Percentiles rank a stretch among this genome's conserved stretches.
phyloP scores from a whole-genome alignment of 2,888 invertebrate genomes.

The Drosophila infuscata region DNA sequence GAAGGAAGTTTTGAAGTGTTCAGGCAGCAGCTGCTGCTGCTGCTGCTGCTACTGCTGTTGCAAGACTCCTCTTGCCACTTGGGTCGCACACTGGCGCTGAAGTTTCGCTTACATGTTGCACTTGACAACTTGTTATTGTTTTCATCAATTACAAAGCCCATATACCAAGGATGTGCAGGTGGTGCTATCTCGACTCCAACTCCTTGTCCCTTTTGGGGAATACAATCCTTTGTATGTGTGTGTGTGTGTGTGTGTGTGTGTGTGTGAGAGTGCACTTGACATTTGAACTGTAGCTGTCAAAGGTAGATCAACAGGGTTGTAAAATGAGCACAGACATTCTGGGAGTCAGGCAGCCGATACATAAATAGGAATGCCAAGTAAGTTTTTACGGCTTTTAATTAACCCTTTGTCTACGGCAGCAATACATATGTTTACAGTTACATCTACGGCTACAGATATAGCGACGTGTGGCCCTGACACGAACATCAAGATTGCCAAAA shows the following conservation, averaged over 20 bases:
- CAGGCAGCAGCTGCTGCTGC: conserved; percentile 1
- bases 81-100: conserved; percentile 41
- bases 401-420: conserved; percentile 67
- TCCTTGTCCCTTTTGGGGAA: conserved; percentile 4
- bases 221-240: not conserved
- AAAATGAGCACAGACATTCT: conserved; percentile 36
- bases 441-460: conserved; percentile 7
- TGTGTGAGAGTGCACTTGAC: conserved; percentile 68
- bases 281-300: conserved; percentile 79
- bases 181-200: not conserved
- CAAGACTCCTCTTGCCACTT: conserved; percentile 10
- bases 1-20: conserved; percentile 55
- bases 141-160: conserved; percentile 70
- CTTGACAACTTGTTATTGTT: conserved; percentile 77
- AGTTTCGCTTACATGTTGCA: conserved; percentile 70
- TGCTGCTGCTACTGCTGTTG: not conserved
- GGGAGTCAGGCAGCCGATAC: conserved; percentile 33
- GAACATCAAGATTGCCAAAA: conserved; percentile 71
- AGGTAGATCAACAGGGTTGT: conserved; percentile 48
- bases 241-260: conserved; percentile 14
- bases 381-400: conserved; percentile 73
- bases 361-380: conserved; percentile 48
- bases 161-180: conserved; percentile 28
- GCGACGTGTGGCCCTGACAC: conserved; percentile 58
- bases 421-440: conserved; percentile 4